Evolutionary conservation across 2,113 vertebrate genomes (phyloP), one percentile per base, ranked within the genome.

Genomic region (Oxyura jamaicensis): DNA sequence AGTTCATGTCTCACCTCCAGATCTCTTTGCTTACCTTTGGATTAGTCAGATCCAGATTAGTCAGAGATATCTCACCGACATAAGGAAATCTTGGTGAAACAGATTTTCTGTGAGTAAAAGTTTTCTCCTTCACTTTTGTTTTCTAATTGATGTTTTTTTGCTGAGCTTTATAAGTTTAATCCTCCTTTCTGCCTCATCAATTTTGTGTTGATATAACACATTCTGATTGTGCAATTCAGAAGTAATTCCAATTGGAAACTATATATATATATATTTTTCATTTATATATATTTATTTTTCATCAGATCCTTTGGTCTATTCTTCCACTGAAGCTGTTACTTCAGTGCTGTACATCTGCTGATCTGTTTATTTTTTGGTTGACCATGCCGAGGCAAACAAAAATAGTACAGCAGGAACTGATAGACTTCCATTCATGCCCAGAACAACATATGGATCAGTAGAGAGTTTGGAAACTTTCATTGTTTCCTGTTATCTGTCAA

Each of bases 401-500:
- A 88, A 65, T 66, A 26, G 52, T 87, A 26, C 88, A 90, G 82
- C 1, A 9, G 82, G 86, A 96, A n/a, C 8, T 10, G 46, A 84
- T 39, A 81, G 78, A 79, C 26, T 83, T 86, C 44, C 46, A 67
- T 55, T 91, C 29, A 13, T 77, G 76, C 84, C 85, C 59, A 63
- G 67, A 91, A 75, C 25, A 90, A 59, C 88, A 90, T 48, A 84
- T 33, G 82, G 71, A 88, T 88, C 2, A 18, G 72, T 73, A 90
- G 58, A 93, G 66, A 91, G 31, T 80, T 91, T 59, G 31, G 55
- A 79, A 90, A 46, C 62, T 93, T 88, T 90, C 62, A 88, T 92
- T 88, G 36, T 82, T 94, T 95, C 52, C 56, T 85, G 28, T 92
- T 94, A 69, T 95, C 80, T 91, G 79, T 41, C 63, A 58, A 46